These are phyloP conservation scores for Eupithecia pulchellata DNA, from an alignment of 2,888 invertebrate species.

Conservation along the genomic window DNA sequence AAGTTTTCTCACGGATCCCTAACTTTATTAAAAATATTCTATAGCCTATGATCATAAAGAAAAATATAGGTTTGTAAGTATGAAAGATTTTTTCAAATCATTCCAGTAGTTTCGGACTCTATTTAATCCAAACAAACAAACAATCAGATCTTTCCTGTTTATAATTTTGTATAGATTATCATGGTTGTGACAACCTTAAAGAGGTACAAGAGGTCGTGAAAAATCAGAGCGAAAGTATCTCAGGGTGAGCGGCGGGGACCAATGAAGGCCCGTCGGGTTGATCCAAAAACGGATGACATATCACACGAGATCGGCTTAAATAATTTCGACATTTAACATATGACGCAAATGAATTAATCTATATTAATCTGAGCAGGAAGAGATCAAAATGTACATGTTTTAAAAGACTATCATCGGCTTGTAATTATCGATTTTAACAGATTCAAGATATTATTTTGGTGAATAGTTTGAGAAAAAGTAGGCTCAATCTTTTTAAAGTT, in stretches of 20 bases:
- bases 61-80: no score
- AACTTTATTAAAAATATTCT: no score
- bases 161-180: not conserved
- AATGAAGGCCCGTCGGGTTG: constrained; percentile 67
- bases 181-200: constrained; percentile 35
- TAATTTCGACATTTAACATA: constrained; percentile 28
- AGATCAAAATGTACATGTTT: not conserved
- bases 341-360: not conserved
- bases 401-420: not conserved
- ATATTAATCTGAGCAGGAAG: constrained; percentile 1
- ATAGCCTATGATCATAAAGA: no score
- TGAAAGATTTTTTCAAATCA: no score
- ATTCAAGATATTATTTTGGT: not conserved
- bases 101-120: no score
- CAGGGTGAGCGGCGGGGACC: constrained; percentile 73
- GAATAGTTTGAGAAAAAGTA: not conserved
- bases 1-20: no score
- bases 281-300: constrained; percentile 78
- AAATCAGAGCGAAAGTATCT: constrained; percentile 76
- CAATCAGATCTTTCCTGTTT: no score
- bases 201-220: constrained; percentile 66
- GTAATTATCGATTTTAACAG: not conserved
- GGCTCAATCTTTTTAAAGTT: not conserved
- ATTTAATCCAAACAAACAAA: no score
- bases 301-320: constrained; percentile 29